Evolutionary conservation across 2,888 invertebrate genomes (phyloP).

Genomic region (Tridacna crocea): DNA sequence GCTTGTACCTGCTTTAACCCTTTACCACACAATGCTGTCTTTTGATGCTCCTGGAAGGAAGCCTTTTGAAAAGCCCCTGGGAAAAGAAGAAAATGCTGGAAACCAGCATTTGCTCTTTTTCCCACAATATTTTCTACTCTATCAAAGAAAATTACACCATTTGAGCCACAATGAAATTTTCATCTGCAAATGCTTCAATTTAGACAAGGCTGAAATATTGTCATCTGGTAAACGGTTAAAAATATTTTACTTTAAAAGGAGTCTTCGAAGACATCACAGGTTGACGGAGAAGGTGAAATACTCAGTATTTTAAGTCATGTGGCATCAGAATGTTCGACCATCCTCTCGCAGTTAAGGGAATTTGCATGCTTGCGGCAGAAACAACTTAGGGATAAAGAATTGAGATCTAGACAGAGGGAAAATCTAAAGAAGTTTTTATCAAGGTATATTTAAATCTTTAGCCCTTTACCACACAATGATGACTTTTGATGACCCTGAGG

Average conservation of each 20-base stretch:
- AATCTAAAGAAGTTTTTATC: slow-evolving; percentile 65
- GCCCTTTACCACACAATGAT: no score
- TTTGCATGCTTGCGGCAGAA: slow-evolving; percentile 62
- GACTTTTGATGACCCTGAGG: no score
- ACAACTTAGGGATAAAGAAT: slow-evolving; percentile 68
- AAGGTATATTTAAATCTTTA: slow-evolving; percentile 26
- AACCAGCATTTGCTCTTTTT: no score
- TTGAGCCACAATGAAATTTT: no score
- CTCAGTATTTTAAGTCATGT: slow-evolving; percentile 41
- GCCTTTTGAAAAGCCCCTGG: background rate
- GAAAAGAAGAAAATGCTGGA: background rate
- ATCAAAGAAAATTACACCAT: no score
- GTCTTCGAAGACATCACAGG: background rate
- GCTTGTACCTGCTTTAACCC: no score
- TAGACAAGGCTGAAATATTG: no score
- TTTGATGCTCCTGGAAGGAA: background rate
- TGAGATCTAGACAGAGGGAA: slow-evolving; percentile 79
- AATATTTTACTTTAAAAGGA: background rate
- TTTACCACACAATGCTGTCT: background rate
- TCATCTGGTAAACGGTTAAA: no score
- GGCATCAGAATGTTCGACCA: slow-evolving; percentile 36
- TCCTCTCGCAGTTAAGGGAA: slow-evolving; percentile 53
- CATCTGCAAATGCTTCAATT: background rate
- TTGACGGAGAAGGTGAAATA: slow-evolving; percentile 42
- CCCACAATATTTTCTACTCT: no score